These are phyloP conservation scores for Upupa epops DNA, from an alignment of 2,113 vertebrate genomes.

Conservation along the genomic window DNA sequence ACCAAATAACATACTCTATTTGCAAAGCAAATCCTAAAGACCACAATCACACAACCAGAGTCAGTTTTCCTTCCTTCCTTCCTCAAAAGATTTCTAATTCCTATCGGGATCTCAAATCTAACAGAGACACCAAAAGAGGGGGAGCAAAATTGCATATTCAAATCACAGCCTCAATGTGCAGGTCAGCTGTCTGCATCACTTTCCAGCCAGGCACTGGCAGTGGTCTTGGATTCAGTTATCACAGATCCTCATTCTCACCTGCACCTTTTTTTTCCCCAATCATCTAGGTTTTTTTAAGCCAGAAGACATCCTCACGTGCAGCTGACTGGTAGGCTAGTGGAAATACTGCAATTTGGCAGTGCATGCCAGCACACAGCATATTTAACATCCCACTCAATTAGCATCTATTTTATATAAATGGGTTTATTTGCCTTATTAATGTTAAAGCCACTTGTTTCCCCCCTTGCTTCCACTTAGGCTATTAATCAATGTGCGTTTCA, in stretches of 20 bases:
- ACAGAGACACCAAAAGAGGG: neutral
- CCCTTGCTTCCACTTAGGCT: neutral
- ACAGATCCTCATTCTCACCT: neutral
- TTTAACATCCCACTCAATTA: slow-evolving; percentile 40
- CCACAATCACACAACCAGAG: neutral
- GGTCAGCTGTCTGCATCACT: neutral
- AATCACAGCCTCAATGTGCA: neutral
- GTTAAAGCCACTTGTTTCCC: slow-evolving; percentile 45
- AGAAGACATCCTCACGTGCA: neutral
- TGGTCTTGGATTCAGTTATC: neutral
- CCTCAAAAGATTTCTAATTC: neutral
- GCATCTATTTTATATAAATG: neutral
- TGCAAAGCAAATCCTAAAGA: neutral
- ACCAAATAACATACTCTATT: neutral
- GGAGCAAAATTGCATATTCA: neutral
- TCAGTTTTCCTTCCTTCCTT: neutral
- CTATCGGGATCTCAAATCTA: neutral
- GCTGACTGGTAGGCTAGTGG: neutral
- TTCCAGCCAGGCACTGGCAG: neutral
- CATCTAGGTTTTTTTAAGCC: neutral
- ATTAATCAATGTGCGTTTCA: slow-evolving; percentile 37
- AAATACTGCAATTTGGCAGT: neutral
- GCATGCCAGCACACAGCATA: neutral
- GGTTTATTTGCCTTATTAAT: slow-evolving; percentile 60
- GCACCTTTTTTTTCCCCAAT: neutral